These are phyloP conservation scores for Ephestia elutella DNA, from an alignment of 1,140 invertebrate genomes.

Conservation along the genomic window DNA sequence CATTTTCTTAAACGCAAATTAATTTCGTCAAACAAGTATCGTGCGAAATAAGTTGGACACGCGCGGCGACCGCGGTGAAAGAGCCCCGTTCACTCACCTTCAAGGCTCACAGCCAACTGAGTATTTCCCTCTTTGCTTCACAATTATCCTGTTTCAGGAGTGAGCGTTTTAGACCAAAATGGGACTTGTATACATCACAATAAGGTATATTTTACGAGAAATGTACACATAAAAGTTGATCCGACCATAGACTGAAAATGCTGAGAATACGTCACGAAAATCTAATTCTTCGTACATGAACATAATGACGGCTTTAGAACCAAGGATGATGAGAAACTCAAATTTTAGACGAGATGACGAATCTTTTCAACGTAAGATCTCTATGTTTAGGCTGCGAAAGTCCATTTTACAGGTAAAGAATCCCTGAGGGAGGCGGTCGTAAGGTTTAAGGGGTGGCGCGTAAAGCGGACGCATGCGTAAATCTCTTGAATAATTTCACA, in stretches of 20 bases:
- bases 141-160: slow-evolving; percentile 40
- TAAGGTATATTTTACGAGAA: slow-evolving; percentile 29
- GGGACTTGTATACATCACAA: slow-evolving; percentile 21
- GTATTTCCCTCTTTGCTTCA: slow-evolving; percentile 36
- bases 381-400: slow-evolving; percentile 49
- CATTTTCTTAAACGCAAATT: not conserved
- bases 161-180: slow-evolving; percentile 25
- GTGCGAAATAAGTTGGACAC: slow-evolving; percentile 60
- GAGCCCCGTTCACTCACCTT: slow-evolving; percentile 30
- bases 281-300: slow-evolving; percentile 63
- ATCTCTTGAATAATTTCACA: slow-evolving; percentile 51
- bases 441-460: slow-evolving; percentile 68
- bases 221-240: slow-evolving; percentile 16
- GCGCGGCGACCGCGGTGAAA: slow-evolving; percentile 17
- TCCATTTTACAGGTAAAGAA: slow-evolving; percentile 58
- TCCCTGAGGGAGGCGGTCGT: slow-evolving; percentile 63
- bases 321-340: slow-evolving; percentile 49
- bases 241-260: slow-evolving; percentile 35
- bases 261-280: slow-evolving; percentile 51
- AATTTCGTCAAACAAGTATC: not conserved
- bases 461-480: slow-evolving; percentile 66
- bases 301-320: slow-evolving; percentile 68
- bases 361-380: slow-evolving; percentile 33
- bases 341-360: slow-evolving; percentile 48
- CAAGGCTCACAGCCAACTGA: slow-evolving; percentile 62